These are phyloP conservation scores for Saimiri boliviensis DNA, from an alignment of 2,113 vertebrate species.

Conservation along the genomic window DNA sequence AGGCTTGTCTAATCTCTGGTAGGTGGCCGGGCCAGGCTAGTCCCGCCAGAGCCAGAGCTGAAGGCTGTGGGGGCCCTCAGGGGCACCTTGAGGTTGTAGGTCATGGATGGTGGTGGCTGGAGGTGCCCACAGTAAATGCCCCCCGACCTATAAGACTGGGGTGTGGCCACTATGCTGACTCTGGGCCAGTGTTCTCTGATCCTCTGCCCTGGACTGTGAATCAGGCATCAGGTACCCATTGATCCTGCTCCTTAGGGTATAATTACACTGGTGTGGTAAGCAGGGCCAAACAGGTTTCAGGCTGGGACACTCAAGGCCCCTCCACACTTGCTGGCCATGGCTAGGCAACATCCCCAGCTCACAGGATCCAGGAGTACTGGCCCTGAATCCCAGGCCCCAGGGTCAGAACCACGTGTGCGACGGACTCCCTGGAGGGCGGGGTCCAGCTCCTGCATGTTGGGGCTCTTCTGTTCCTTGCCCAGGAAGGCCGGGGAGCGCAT, in stretches of 20 bases:
- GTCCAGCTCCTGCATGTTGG: neutral
- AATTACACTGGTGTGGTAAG: neutral
- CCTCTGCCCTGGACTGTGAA: neutral
- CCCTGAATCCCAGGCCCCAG: neutral
- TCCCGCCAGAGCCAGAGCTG: slow-evolving; percentile 52
- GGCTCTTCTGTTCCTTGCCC: neutral
- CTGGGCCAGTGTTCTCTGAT: neutral
- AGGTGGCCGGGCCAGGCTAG: slow-evolving; percentile 42
- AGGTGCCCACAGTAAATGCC: neutral
- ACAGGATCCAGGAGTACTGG: neutral
- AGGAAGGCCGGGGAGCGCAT: neutral
- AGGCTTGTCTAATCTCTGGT: slow-evolving; percentile 71
- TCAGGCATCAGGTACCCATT: neutral
- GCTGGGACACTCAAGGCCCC: neutral
- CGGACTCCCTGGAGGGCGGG: neutral
- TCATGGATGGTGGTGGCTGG: neutral
- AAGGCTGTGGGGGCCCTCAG: slow-evolving; percentile 8
- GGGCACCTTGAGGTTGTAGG: slow-evolving; percentile 41
- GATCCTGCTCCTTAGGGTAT: neutral
- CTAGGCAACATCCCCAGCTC: neutral
- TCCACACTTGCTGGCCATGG: neutral
- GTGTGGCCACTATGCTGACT: neutral
- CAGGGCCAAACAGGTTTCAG: neutral
- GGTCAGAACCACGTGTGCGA: neutral
- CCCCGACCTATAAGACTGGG: no score